Conservation (phyloP, 2,113 vertebrate species). For the Turnix velox region DNA sequence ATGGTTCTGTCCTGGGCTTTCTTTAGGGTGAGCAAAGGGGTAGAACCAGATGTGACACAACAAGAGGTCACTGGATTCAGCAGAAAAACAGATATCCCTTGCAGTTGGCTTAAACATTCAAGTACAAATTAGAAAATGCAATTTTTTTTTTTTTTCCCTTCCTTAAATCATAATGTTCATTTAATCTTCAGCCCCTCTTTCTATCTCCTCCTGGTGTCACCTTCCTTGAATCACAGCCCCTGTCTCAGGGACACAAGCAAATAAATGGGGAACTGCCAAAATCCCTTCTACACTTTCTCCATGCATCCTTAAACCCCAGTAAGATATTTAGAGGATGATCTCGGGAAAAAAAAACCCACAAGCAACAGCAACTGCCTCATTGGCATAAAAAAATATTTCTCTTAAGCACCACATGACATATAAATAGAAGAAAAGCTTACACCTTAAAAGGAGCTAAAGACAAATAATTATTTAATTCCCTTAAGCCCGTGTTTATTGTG, state of each 20-base stretch:
- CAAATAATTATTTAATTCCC: neutral
- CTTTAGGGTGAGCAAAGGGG: rapidly evolving
- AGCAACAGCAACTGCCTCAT: rapidly evolving
- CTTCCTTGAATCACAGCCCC: neutral
- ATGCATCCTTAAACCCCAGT: neutral
- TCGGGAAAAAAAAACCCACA: neutral
- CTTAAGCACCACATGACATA: neutral
- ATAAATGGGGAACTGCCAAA: neutral
- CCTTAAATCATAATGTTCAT: neutral
- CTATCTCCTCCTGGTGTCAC: neutral
- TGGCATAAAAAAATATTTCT: neutral
- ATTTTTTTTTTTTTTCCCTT: neutral
- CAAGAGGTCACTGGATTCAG: neutral
- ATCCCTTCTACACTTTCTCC: neutral
- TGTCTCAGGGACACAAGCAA: neutral
- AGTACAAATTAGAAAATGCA: neutral
- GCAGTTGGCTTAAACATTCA: neutral
- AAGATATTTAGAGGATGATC: neutral
- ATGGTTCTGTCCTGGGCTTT: too few relatives aligned
- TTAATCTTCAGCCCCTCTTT: neutral
- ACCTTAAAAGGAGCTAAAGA: neutral
- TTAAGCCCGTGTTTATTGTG: neutral
- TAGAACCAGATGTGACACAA: neutral
- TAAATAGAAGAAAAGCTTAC: neutral
- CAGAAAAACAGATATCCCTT: neutral